Conservation (phyloP, 2,797 vertebrate genomes). For the Myiotriccus ornatus region DNA sequence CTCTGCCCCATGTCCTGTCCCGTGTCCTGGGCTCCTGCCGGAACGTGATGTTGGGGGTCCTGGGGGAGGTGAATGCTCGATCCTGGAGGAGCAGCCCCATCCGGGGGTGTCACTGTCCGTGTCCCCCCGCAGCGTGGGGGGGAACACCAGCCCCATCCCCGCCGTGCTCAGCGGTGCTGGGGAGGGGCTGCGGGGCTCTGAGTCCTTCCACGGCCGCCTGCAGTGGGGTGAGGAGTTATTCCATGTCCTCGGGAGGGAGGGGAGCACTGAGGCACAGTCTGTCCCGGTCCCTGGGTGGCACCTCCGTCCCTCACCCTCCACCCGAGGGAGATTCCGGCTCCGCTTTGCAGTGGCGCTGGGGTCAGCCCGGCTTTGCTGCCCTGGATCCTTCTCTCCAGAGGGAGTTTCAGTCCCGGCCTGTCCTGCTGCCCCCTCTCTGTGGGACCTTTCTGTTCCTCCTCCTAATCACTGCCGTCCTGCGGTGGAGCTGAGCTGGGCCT, state of each 20-base stretch:
- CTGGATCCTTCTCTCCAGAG: background rate
- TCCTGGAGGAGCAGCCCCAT: background rate
- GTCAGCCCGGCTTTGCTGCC: fast-evolving
- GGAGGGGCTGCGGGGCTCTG: background rate
- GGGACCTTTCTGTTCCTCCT: background rate
- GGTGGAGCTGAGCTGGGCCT: background rate
- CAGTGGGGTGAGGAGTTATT: background rate
- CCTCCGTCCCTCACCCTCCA: background rate
- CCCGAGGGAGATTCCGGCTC: background rate
- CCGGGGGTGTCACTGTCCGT: background rate
- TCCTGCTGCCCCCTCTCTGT: fast-evolving
- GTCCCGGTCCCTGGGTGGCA: background rate
- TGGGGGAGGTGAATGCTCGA: background rate
- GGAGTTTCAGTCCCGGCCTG: background rate
- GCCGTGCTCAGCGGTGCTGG: fast-evolving
- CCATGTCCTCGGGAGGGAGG: background rate
- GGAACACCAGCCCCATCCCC: fast-evolving
- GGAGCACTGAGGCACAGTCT: background rate
- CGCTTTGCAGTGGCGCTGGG: background rate
- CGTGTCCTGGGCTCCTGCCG: background rate
- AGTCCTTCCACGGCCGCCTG: background rate
- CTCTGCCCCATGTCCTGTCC: background rate
- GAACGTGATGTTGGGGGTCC: background rate
- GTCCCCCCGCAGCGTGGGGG: background rate
- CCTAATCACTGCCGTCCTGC: background rate